Evolutionary conservation across 2,113 vertebrate genomes (phyloP).

Genomic region (Halichoeres trimaculatus): DNA sequence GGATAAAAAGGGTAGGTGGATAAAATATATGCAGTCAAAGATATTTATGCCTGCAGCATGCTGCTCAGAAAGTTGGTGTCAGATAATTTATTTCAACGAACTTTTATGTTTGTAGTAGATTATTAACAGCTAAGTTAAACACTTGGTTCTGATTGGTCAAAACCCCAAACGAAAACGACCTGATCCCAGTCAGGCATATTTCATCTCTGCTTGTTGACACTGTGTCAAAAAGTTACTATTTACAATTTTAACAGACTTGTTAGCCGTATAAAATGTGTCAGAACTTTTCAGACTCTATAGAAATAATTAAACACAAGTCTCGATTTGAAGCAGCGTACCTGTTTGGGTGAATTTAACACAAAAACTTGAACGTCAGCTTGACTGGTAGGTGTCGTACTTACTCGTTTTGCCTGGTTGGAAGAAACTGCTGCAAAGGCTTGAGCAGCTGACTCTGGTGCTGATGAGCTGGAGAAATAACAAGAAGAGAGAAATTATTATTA

Average conservation of each 20-base stretch:
- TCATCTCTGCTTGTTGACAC: too few relatives aligned
- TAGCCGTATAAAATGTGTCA: too few relatives aligned
- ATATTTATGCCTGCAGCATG: not conserved
- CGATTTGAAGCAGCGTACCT: too few relatives aligned
- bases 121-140: too few relatives aligned
- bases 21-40: not conserved
- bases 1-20: not conserved
- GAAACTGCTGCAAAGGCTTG: constrained; percentile 83
- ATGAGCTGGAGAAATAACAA: constrained; percentile 76
- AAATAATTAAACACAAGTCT: not conserved
- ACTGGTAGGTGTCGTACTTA: constrained; percentile 52
- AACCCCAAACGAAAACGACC: too few relatives aligned
- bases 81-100: not conserved
- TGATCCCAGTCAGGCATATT: too few relatives aligned
- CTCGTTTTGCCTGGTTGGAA: constrained; percentile 84
- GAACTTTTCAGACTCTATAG: not conserved
- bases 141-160: too few relatives aligned
- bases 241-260: too few relatives aligned
- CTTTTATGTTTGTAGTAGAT: not conserved
- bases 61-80: not conserved
- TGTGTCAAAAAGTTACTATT: too few relatives aligned
- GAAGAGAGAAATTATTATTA: not conserved
- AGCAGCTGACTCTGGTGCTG: constrained; percentile 80
- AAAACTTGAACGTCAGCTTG: not conserved
- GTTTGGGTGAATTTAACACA: not conserved